Base-by-base conservation (phyloP, 2,888 invertebrate species). In the Leucozona laternaria region DNA sequence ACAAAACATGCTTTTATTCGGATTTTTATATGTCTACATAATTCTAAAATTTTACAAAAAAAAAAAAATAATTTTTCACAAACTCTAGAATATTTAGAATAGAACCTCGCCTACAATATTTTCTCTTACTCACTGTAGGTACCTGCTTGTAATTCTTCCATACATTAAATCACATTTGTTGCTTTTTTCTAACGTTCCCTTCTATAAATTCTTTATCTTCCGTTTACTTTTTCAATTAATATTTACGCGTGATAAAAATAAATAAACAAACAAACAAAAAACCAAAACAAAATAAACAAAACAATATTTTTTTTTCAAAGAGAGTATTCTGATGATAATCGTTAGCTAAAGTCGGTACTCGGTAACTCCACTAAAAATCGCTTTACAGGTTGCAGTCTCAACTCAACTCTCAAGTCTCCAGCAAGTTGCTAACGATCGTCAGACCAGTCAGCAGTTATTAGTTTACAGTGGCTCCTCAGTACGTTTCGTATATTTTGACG, bases 251-350 rank as follows among this genome's bases (percentile, higher is more conserved):
- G 83, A 83, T 57, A 45, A 70, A 70, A 79, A 68, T 31, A 66
- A 58, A 75, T 15, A 37, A 22, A 43, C 70, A 45, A 64, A 87
- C 85, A 88, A 89, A 88, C 50, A 43, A 84, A 79, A 43, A 43
- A n/a, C 4, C 0, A 15, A 5, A 15, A 40, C 4, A 43, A 43
- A 43, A n/a, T 43, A 43, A 43, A 43, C n/a, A n/a, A n/a, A 7
- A n/a, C n/a, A 43, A 43, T 43, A 43, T 43, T 0, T 43, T 43
- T 31, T 15, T 43, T 43, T 40, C 40, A 7, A 43, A 43, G 84
- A 79, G 75, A 84, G 75, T 71, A 34, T 60, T 57, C 72, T 53
- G 57, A 80, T 80, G 84, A 84, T 79, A n/a, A n/a, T n/a, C n/a
- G n/a, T n/a, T n/a, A n/a, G n/a, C n/a, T n/a, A n/a, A n/a, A n/a